These are phyloP conservation scores for Cotesia congregata DNA, from an alignment of 2,888 invertebrate species.

Conservation along the genomic window DNA sequence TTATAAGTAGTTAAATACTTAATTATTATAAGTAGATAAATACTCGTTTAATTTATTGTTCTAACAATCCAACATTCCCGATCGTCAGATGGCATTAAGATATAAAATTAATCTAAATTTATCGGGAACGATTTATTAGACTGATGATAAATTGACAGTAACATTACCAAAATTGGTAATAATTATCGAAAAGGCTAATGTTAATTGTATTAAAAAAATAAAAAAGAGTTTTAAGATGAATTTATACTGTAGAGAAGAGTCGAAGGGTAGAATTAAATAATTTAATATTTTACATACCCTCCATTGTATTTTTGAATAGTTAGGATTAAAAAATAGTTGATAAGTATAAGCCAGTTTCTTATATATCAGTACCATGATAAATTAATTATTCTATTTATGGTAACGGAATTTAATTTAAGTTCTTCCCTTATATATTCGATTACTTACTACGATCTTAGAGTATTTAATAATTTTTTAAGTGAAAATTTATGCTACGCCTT, in stretches of 20 bases:
- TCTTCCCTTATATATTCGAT: not conserved
- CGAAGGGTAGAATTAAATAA: not conserved
- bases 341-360: not conserved
- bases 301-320: not conserved
- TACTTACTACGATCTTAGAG: not conserved
- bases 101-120: not conserved
- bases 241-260: not conserved
- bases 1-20: not conserved
- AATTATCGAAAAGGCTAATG: not conserved
- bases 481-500: not conserved
- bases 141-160: slow-evolving; percentile 19
- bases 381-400: not conserved
- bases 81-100: not conserved
- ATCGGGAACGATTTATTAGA: slow-evolving; percentile 10
- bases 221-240: not conserved
- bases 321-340: not conserved
- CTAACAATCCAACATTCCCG: not conserved
- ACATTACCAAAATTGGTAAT: not conserved
- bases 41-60: not conserved
- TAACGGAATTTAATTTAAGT: not conserved
- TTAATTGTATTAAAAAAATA: not conserved
- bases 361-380: not conserved
- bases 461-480: not conserved
- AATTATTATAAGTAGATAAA: not conserved
- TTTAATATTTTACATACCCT: not conserved